phyloP scores from a whole-genome alignment of 2,888 invertebrate species.

The Taphrorychus bicolor region DNA sequence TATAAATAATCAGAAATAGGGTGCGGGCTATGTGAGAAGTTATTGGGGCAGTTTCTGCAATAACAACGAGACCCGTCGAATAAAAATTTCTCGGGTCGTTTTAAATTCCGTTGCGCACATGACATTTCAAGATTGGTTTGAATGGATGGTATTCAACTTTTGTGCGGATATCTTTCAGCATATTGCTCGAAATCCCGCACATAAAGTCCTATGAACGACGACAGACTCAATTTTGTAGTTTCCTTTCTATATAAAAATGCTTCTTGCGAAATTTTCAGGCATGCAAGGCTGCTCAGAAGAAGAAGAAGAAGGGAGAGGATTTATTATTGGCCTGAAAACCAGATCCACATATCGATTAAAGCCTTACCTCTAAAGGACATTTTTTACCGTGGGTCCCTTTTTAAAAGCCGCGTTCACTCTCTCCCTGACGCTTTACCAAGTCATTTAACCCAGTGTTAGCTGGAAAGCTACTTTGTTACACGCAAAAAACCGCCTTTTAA shows the following conservation, averaged over 20 bases:
- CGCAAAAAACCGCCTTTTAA: conserved; percentile 36
- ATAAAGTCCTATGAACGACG: conserved; percentile 4
- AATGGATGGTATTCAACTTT: conserved; percentile 9
- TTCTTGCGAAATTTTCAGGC: neutral
- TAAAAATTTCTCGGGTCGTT: conserved; percentile 6
- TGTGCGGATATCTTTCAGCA: conserved; percentile 7
- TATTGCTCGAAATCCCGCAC: conserved; percentile 9
- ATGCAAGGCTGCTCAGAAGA: neutral
- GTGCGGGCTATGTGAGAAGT: too few species aligned
- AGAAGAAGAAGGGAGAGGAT: too few species aligned
- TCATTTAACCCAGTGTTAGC: conserved; percentile 38
- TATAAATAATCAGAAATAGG: too few species aligned
- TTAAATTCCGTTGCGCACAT: conserved; percentile 9
- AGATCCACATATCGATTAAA: neutral
- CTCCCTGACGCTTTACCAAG: conserved; percentile 28
- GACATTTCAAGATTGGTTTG: conserved; percentile 9
- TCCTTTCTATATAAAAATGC: neutral
- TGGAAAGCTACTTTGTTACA: conserved; percentile 38
- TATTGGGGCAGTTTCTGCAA: too few species aligned
- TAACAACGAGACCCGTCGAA: too few species aligned
- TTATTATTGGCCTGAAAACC: neutral
- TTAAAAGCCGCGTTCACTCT: conserved; percentile 7
- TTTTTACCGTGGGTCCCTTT: neutral
- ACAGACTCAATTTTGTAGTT: conserved; percentile 3
- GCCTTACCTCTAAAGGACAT: neutral